Evolutionary conservation across 2,888 invertebrate species (phyloP), one percentile per base, ranked within the genome.

Genomic region (Orchesella flavescens): DNA sequence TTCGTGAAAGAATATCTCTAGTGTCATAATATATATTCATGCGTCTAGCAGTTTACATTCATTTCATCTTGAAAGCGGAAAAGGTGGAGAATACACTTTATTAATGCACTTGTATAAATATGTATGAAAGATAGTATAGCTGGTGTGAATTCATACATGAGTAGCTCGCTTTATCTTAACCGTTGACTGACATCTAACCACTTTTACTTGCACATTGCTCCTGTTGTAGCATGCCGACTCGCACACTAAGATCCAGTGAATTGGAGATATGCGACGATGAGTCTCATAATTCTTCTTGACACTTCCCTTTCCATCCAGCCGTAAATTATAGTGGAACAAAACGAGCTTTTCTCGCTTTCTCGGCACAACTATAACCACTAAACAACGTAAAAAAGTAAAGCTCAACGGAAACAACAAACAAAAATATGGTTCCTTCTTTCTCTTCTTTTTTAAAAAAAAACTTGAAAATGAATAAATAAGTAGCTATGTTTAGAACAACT

Each of bases 271-370:
- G 77, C 73, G 78, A 83, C 78, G 83, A 83, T 78, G 83, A 83
- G 78, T 78, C 83, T 78, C 83, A 83, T 83, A 83, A 83, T 83
- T 83, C 83, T 83, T 83, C 73, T 21, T 83, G 83, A 73, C 83
- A 83, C 83, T 78, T 83, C 65, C 66, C 83, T 78, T 83, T 61
- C 66, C 78, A 77, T 73, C 73, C 83, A 83, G 72, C 74, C 77
- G 83, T 83, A 83, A 83, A 83, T 83, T 83, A 83, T 78, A 68
- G 49, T 59, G 83, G 65, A 71, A 83, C 83, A 83, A 83, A 76
- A 83, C 76, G 83, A 77, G 76, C 65, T 65, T 63, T 61, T 46
- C 24, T 24, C 17, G 43, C 10, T 19, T 63, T 74, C 44, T 15
- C 63, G 13, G 5, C 5, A 19, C 12, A 59, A 59, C 12, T 12